A percentile compares a stretch with the other conserved stretches of the same genome.
phyloP scores from a whole-genome alignment of 2,113 vertebrate species.

The Hippocampus guttulatus region DNA sequence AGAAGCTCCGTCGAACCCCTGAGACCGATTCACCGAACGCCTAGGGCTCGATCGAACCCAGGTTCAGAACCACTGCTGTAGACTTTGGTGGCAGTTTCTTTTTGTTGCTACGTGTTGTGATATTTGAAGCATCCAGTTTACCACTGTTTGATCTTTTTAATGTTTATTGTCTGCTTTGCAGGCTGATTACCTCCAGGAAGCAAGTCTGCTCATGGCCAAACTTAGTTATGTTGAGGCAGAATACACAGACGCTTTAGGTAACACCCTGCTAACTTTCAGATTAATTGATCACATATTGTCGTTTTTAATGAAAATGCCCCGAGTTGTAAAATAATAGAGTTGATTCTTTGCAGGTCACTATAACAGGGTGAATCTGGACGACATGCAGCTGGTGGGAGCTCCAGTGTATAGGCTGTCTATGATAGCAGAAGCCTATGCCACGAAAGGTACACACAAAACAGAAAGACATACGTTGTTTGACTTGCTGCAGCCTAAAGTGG shows the following conservation, averaged over 20 bases:
- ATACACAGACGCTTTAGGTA: constrained; percentile 80
- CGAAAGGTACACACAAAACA: constrained; percentile 77
- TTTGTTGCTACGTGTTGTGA: neutral
- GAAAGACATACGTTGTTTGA: constrained; percentile 7
- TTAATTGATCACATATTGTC: neutral
- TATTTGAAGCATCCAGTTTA: neutral
- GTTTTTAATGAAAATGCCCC: neutral
- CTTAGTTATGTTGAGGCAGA: constrained; percentile 91
- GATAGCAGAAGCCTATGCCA: constrained; percentile 91
- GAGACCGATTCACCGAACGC: no score
- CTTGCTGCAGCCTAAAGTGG: neutral
- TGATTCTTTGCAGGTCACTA: constrained; percentile 73
- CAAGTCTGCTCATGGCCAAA: constrained; percentile 89
- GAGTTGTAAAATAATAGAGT: neutral
- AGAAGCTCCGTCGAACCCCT: no score
- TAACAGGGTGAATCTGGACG: constrained; percentile 80
- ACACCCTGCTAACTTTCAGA: neutral
- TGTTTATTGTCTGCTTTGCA: constrained; percentile 38
- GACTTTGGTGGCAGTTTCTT: neutral
- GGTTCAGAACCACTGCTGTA: no score
- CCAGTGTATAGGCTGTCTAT: constrained; percentile 87
- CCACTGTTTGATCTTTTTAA: neutral
- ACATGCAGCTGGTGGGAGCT: constrained; percentile 80
- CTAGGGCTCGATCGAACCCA: no score
- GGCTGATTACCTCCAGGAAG: constrained; percentile 92